A percentile compares a stretch with the other conserved stretches of the same genome.
phyloP scores from a whole-genome alignment of 2,797 vertebrate species.

The Gastrophryne carolinensis region DNA sequence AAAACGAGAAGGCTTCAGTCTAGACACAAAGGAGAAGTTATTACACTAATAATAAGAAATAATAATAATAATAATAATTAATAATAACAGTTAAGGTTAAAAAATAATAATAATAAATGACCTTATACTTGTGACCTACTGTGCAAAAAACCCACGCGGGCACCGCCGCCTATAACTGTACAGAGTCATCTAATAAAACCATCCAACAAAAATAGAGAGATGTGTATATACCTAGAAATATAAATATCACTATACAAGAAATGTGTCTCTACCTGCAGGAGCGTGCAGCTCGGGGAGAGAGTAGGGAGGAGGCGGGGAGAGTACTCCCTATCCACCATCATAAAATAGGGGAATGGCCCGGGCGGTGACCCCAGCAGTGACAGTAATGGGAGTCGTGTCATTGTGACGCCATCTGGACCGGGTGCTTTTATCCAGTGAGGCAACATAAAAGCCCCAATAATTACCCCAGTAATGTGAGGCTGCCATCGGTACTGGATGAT shows the following conservation, averaged over 20 bases:
- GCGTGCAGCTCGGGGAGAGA: not conserved
- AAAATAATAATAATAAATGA: constrained; percentile 26
- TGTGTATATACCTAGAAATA: constrained; percentile 36
- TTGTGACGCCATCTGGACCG: too few relatives aligned
- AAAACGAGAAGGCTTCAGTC: not conserved
- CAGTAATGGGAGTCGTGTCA: too few relatives aligned
- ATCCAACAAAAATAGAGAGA: constrained; percentile 42
- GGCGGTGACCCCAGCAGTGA: not conserved
- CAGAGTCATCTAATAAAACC: not conserved
- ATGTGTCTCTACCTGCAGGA: constrained; percentile 21
- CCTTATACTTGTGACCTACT: constrained; percentile 31
- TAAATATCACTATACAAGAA: constrained; percentile 48
- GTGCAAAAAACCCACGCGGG: too few relatives aligned
- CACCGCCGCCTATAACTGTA: constrained; percentile 12
- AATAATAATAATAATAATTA: constrained; percentile 19
- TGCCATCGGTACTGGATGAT: too few relatives aligned
- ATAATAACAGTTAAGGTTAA: constrained; percentile 21
- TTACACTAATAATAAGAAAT: constrained; percentile 9
- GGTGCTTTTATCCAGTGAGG: too few relatives aligned
- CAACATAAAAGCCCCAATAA: too few relatives aligned
- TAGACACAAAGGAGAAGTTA: not conserved
- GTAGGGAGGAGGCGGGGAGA: not conserved
- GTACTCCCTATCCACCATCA: not conserved
- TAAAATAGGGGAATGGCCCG: not conserved
- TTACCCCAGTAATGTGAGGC: too few relatives aligned